Evolutionary conservation across 2,113 vertebrate species (phyloP).

Genomic region (Catharus bicknelli): DNA sequence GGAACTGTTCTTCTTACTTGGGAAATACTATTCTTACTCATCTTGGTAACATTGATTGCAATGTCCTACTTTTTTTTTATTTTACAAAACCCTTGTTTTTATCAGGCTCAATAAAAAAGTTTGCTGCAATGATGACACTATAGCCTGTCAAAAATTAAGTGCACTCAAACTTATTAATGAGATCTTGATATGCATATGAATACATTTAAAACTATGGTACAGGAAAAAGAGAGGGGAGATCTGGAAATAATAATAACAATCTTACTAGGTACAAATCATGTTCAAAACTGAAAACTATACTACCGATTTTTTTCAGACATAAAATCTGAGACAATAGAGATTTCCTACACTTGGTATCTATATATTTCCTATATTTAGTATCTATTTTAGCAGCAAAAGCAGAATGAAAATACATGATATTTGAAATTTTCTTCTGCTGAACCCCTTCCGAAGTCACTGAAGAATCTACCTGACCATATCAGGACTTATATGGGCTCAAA

Average conservation of each 20-base stretch:
- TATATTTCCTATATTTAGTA: background rate
- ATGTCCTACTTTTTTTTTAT: background rate
- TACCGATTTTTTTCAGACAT: background rate
- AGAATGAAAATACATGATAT: background rate
- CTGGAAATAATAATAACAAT: background rate
- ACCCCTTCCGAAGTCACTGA: background rate
- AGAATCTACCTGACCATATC: background rate
- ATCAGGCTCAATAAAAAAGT: background rate
- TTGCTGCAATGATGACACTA: background rate
- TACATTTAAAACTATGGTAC: background rate
- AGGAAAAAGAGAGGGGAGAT: background rate
- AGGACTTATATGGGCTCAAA: background rate
- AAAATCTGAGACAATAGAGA: background rate
- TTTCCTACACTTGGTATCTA: background rate
- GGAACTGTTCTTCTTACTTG: background rate
- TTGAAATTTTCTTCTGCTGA: background rate
- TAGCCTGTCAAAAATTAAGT: background rate
- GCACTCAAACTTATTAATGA: background rate
- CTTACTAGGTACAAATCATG: background rate
- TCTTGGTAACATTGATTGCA: background rate
- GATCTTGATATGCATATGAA: background rate
- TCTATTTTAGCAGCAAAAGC: background rate
- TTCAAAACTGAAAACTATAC: background rate
- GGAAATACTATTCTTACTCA: background rate
- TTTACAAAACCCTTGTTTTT: background rate